A percentile compares a stretch with the other conserved stretches of the same genome.
Evolutionary conservation across 2,888 invertebrate genomes (phyloP).

Genomic region (Empis stercorea): DNA sequence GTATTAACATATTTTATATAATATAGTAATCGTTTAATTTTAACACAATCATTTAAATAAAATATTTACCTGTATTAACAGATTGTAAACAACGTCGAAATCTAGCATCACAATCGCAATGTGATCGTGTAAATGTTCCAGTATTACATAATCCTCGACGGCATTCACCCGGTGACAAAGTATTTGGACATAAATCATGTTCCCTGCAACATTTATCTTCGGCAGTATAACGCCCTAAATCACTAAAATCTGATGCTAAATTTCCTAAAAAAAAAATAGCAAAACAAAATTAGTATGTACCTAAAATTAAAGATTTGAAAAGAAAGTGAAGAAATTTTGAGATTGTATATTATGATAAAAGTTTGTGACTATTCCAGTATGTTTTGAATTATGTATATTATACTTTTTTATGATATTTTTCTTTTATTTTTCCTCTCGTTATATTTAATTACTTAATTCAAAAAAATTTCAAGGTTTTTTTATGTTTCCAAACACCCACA

Average conservation of each 20-base stretch:
- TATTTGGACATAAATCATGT: constrained; percentile 56
- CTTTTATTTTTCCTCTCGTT: too few species aligned
- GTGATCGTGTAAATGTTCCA: constrained; percentile 54
- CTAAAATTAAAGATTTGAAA: not conserved
- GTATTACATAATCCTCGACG: constrained; percentile 53
- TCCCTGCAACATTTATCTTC: constrained; percentile 63
- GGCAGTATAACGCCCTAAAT: constrained; percentile 47
- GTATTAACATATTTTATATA: too few species aligned
- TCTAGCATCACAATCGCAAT: constrained; percentile 61
- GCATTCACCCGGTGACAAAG: constrained; percentile 45
- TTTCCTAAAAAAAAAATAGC: constrained; percentile 37
- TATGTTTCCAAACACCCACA: too few species aligned
- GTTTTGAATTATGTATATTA: too few species aligned
- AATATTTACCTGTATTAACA: constrained; percentile 39
- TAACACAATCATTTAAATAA: too few species aligned
- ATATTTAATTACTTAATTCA: too few species aligned
- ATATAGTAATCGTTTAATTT: too few species aligned
- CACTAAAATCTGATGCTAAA: constrained; percentile 46
- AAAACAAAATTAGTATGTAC: too few species aligned
- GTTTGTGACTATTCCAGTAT: too few species aligned
- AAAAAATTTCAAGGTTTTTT: too few species aligned
- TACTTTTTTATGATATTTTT: too few species aligned
- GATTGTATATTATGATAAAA: too few species aligned
- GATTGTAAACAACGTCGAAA: constrained; percentile 56
- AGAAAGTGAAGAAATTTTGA: not conserved